phyloP scores from a whole-genome alignment of 2,888 invertebrate species.

The Schizaphis graminum region DNA sequence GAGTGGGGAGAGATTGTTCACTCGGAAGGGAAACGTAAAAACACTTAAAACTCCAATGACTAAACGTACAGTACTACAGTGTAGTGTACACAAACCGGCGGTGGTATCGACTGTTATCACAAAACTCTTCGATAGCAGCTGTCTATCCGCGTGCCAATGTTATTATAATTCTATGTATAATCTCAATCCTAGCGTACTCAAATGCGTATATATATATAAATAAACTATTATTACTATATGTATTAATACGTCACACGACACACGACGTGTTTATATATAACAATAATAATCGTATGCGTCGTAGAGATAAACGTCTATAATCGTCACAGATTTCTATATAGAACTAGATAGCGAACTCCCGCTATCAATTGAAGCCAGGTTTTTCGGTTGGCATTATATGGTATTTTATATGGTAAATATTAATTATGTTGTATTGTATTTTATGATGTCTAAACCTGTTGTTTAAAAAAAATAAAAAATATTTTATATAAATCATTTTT shows the following conservation, averaged over 20 bases:
- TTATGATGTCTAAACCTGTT: too few relatives aligned
- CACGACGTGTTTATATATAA: neutral
- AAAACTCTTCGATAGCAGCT: neutral
- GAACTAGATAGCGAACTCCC: too few relatives aligned
- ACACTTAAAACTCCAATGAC: neutral
- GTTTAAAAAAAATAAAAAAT: too few relatives aligned
- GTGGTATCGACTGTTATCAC: neutral
- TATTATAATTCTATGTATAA: neutral
- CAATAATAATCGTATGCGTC: neutral
- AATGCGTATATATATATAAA: neutral
- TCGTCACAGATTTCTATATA: too few relatives aligned
- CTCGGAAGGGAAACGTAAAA: neutral
- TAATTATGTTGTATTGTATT: too few relatives aligned
- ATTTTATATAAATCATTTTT: too few relatives aligned
- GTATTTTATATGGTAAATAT: too few relatives aligned
- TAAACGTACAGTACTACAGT: too few relatives aligned
- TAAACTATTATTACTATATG: neutral
- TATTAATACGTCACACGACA: neutral
- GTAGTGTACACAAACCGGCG: neutral
- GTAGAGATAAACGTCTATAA: neutral
- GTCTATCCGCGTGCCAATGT: constrained; percentile 38
- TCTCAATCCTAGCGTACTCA: neutral
- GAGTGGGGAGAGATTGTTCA: neutral
- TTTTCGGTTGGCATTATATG: too few relatives aligned
- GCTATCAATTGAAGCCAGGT: too few relatives aligned